Percentiles rank a stretch among this genome's conserved stretches.
These are phyloP conservation scores for Sterrhoptilus dennistouni DNA, from an alignment of 2,113 vertebrate species.

Conservation along the genomic window DNA sequence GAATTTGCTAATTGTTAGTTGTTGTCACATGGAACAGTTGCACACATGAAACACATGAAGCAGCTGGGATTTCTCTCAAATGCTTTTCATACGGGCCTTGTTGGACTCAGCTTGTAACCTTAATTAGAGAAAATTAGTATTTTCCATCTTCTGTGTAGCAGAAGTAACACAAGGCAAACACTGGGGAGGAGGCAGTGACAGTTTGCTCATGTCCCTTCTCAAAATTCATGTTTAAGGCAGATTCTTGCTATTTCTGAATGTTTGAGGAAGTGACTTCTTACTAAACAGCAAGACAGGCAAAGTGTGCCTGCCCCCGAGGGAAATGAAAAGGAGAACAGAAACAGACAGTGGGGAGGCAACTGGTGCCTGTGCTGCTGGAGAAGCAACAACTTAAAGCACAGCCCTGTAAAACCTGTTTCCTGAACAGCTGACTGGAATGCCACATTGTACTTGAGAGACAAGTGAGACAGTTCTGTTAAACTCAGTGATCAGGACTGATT, in stretches of 20 bases:
- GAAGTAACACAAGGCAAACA: background rate
- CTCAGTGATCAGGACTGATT: background rate
- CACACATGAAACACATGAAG: background rate
- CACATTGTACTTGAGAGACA: background rate
- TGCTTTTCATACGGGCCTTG: background rate
- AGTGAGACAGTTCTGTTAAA: background rate
- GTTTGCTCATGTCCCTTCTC: background rate
- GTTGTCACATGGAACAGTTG: background rate
- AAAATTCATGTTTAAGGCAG: background rate
- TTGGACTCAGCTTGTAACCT: background rate
- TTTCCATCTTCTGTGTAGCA: background rate
- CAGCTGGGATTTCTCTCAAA: background rate
- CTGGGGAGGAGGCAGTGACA: fast-evolving
- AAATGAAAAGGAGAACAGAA: slow-evolving; percentile 56
- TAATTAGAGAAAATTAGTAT: background rate
- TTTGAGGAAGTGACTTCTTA: background rate
- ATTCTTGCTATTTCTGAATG: background rate
- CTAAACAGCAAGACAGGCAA: slow-evolving; percentile 5
- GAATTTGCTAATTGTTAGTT: background rate
- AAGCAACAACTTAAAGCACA: background rate
- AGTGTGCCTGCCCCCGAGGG: background rate
- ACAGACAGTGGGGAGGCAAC: background rate
- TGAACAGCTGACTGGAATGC: background rate
- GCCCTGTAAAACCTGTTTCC: background rate
- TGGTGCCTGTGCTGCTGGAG: background rate